Evolutionary conservation across 1,140 invertebrate genomes (phyloP).

Genomic region (Euwallacea similis): DNA sequence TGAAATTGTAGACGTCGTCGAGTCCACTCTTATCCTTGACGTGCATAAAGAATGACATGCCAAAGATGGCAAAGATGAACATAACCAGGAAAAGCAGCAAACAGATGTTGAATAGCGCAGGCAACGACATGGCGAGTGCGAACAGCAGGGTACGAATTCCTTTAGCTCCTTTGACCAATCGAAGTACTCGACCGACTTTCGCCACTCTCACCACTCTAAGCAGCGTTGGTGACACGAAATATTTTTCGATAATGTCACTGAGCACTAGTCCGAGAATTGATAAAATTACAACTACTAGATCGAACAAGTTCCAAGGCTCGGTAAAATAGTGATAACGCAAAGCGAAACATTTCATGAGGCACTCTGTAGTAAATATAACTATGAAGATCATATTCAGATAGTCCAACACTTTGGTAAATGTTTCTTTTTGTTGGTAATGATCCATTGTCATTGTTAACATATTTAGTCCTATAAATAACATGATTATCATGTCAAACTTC

Average conservation of each 20-base stretch:
- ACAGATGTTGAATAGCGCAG: constrained; percentile 98
- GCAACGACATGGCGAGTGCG: constrained; percentile 96
- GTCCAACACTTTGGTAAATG: constrained; percentile 81
- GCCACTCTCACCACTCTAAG: constrained; percentile 96
- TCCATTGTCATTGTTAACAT: constrained; percentile 99
- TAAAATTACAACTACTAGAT: constrained; percentile 98
- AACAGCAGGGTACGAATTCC: constrained; percentile 96
- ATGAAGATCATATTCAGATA: constrained; percentile 97
- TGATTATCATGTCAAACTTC: constrained; percentile 99
- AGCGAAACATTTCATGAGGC: constrained; percentile 95
- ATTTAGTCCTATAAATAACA: constrained; percentile 98
- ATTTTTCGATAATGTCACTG: constrained; percentile 95
- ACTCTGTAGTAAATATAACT: constrained; percentile 96
- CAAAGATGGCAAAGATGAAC: constrained; percentile 99
- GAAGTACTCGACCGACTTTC: constrained; percentile 94
- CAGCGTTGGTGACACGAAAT: constrained; percentile 96
- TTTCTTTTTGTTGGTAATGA: constrained; percentile 86
- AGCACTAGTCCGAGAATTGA: constrained; percentile 95
- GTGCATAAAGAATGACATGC: constrained; percentile 99
- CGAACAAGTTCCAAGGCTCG: constrained; percentile 99
- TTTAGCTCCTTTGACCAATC: constrained; percentile 96
- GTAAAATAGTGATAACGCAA: constrained; percentile 98
- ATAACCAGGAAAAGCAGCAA: constrained; percentile 96
- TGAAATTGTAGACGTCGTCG: constrained; percentile 97
- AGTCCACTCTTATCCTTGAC: constrained; percentile 91